A percentile compares a stretch with the other conserved stretches of the same genome.
Evolutionary conservation across 1,140 invertebrate species (phyloP).

Genomic region (Zaprionus lachaisei): DNA sequence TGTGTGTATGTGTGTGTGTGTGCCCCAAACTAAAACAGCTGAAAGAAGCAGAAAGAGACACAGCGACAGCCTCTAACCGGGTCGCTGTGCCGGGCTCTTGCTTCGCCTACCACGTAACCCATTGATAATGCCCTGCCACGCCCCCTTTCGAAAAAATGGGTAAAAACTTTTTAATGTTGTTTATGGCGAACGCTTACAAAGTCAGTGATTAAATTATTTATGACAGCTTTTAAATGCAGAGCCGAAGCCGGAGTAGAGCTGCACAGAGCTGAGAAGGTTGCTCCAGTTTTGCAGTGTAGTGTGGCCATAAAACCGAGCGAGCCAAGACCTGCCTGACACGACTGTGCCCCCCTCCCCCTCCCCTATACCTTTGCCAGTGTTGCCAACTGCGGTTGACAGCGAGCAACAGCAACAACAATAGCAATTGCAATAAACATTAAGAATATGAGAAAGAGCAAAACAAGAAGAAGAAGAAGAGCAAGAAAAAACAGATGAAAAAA

Average conservation of each 20-base stretch:
- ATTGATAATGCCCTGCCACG: slow-evolving; percentile 45
- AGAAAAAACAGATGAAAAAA: background rate
- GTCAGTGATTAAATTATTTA: slow-evolving; percentile 80
- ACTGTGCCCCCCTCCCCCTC: background rate
- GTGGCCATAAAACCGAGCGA: slow-evolving; percentile 40
- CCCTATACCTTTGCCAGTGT: slow-evolving; percentile 16
- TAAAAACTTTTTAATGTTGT: slow-evolving; percentile 59
- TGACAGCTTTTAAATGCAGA: slow-evolving; percentile 71
- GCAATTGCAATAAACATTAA: slow-evolving; percentile 57
- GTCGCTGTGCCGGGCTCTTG: background rate
- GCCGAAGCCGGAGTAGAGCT: background rate
- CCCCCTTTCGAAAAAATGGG: slow-evolving; percentile 3
- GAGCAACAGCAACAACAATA: slow-evolving; percentile 18
- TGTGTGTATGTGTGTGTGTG: slow-evolving; percentile 3
- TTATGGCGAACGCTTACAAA: slow-evolving; percentile 63
- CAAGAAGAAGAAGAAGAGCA: slow-evolving; percentile 1
- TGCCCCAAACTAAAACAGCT: slow-evolving; percentile 29
- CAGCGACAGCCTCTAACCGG: background rate
- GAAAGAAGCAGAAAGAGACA: slow-evolving; percentile 9
- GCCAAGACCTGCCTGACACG: slow-evolving; percentile 18
- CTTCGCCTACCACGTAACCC: slow-evolving; percentile 14
- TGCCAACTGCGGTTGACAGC: slow-evolving; percentile 46
- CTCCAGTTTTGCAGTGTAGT: slow-evolving; percentile 27
- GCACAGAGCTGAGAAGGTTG: slow-evolving; percentile 11
- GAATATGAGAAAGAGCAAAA: slow-evolving; percentile 47